These are phyloP conservation scores for Papilio helenus DNA, from an alignment of 1,140 invertebrate genomes.

Conservation along the genomic window DNA sequence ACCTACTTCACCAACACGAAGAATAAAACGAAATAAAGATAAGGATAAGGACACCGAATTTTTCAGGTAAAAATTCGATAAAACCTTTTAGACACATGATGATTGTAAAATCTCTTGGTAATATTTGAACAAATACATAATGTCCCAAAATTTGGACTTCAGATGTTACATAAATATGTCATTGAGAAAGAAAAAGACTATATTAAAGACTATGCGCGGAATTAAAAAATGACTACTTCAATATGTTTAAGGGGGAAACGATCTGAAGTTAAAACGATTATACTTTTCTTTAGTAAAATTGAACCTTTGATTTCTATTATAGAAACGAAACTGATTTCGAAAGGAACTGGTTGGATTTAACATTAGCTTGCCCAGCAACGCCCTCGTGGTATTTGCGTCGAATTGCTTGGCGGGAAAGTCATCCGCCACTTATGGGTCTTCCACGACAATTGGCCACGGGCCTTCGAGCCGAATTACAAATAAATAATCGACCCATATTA, in stretches of 20 bases:
- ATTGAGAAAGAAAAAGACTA: too few species aligned
- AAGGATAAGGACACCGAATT: slow-evolving; percentile 59
- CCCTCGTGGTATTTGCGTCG: slow-evolving; percentile 65
- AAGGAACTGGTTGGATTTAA: slow-evolving; percentile 57
- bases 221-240: neutral
- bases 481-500: slow-evolving; percentile 60
- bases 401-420: slow-evolving; percentile 59
- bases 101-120: neutral
- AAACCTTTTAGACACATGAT: neutral
- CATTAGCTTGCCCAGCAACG: slow-evolving; percentile 52
- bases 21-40: slow-evolving; percentile 59
- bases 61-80: slow-evolving; percentile 51
- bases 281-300: neutral
- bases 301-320: slow-evolving; percentile 27
- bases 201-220: neutral
- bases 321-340: slow-evolving; percentile 51
- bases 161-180: too few species aligned
- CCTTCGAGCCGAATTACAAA: slow-evolving; percentile 59
- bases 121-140: neutral
- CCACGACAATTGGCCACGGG: slow-evolving; percentile 55
- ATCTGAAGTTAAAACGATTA: neutral
- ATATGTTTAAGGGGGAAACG: neutral
- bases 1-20: slow-evolving; percentile 66
- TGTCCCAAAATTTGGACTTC: too few species aligned
- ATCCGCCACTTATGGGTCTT: slow-evolving; percentile 56